Base-by-base conservation (phyloP, 2,113 vertebrate genomes). In the Maccullochella peelii region DNA sequence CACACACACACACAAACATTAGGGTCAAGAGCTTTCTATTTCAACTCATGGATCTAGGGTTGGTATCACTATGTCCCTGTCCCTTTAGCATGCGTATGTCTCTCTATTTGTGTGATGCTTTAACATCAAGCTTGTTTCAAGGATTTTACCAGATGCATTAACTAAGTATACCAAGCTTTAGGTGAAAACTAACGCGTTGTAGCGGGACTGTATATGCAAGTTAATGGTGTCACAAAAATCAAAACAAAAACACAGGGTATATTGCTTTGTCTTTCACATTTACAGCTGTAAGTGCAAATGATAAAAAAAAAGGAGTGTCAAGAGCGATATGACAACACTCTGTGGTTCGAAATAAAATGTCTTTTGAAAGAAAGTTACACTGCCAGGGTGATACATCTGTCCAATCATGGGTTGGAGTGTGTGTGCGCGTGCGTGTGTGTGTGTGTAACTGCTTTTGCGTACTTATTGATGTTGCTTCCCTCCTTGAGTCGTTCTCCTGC, bases 381-480 rank as follows among this genome's bases (percentile, higher is more conserved):
- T 52, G 40, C 18, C 8, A 36, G 21, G 5, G 21, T 4, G 8
- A 77, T 73, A 59, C 49, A 74, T 50, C 42, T 42, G 40, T 2
- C 2, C 20, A 55, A 18, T 69, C 6, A 54, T 21, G 8, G 16
- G n/a, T 44, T 10, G 47, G 36, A 30, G 1, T 80, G 27, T 50
- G 1, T 42, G 11, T 65, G 25, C 58, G 57, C 73, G 33, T 65
- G 9, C 12, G 33, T 33, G 33, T 23, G 20, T 8, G 12, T 21
- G 27, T 68, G 15, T 36, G 9, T 27, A 52, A 23, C 15, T 57
- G 50, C 23, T 52, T 71, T 33, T 70, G 18, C 88, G 5, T 85
- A 99, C 98, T 99, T 99, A 96, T 99, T 99, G 85, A 99, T 99
- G 95, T 99, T 99, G 95, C 98, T 99, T 94, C 98, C 98, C 94